Base-by-base conservation (phyloP, 2,113 vertebrate species). In the Gallinago jamesoni region DNA sequence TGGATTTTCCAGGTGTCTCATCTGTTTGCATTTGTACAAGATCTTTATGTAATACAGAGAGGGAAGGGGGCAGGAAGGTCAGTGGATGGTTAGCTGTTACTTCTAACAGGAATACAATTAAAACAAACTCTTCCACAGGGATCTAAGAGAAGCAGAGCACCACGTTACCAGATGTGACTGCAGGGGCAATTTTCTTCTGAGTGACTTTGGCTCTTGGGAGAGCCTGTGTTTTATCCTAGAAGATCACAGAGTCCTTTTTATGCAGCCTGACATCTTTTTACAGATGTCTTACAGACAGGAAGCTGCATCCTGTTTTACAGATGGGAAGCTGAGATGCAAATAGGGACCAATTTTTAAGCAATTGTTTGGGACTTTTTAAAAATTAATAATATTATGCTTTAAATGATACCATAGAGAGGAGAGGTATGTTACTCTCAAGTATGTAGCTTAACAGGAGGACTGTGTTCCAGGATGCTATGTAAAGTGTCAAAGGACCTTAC, bases 131-230 rank as follows among this genome's bases (percentile, higher is more conserved):
- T 68, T 86, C 7, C 72, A 18, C 8, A 37, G 56, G 55, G 62
- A 35, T 63, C 82, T 86, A 31, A 28, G 47, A 63, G 37, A 76
- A 47, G 25, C 31, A 66, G 50, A 73, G 20, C 41, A 41, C 50
- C 7, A 6, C 0, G 0, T 50, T 60, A 60, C 12, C 31, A 45
- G 67, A 17, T 90, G 37, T 28, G 22, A 47, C 66, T 45, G 53
- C 27, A 68, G 21, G 14, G 27, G 9, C 11, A 28, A 6, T 30
- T 52, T 55, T 63, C 9, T 48, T 35, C n/a, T 39, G 3, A 80
- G 21, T 73, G 35, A 5, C 9, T 66, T 84, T 50, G 13, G 4
- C 43, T 92, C 45, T 77, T 69, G 18, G 43, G 72, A 25, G 43
- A 62, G 20, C 18, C n/a, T 33, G 2, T 68, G 7, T 67, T 86